Base-by-base conservation (phyloP, 35 echinoderm and acorn worm species). In the Amphiura filiformis region DNA sequence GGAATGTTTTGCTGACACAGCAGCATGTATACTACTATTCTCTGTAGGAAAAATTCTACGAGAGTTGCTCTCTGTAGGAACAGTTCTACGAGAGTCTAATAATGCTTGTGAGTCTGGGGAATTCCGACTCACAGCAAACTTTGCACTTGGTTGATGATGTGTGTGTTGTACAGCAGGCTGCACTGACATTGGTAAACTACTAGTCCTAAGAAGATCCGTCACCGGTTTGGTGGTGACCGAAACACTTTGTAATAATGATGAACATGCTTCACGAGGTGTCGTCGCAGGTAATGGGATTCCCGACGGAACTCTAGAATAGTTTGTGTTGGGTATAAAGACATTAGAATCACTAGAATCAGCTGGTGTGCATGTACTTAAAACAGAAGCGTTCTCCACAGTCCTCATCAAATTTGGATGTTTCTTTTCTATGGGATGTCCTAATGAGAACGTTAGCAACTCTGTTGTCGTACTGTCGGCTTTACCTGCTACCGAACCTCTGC, bases 401-500 rank as follows among this genome's bases (percentile, higher is more conserved):
- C 61, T 5, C 61, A 70, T 26, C 26, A 70, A 11, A 52, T 52
- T 52, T 7, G 44, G 44, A 70, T n/a, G 61, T 30, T 70, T 70
- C 61, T 70, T 70, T 70, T 70, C 61, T 13, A 70, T 70, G 26
- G 61, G 61, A 70, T 70, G 61, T n/a, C 61, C 11, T 70, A 70
- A 70, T 23, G 61, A 70, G 28, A 70, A 70, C 15, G 61, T 15
- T 11, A 70, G 28, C 56, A 42, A 56, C 75, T 64, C 76, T 52
- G 38, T 80, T 93, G 42, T 84, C n/a, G n/a, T 92, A 88, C 91
- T 93, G 81, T 93, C 86, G 34, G 86, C 86, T 93, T 88, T 84
- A 84, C 86, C 78, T 38, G 81, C 79, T 23, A 70, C 61, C 31
- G 37, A 44, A 30, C 80, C 75, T 37, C 88, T 88, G 80, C 31